Percentiles rank a stretch among this genome's conserved stretches.
Evolutionary conservation across 2,888 invertebrate genomes (phyloP).

Genomic region (Rhagonycha lutea): DNA sequence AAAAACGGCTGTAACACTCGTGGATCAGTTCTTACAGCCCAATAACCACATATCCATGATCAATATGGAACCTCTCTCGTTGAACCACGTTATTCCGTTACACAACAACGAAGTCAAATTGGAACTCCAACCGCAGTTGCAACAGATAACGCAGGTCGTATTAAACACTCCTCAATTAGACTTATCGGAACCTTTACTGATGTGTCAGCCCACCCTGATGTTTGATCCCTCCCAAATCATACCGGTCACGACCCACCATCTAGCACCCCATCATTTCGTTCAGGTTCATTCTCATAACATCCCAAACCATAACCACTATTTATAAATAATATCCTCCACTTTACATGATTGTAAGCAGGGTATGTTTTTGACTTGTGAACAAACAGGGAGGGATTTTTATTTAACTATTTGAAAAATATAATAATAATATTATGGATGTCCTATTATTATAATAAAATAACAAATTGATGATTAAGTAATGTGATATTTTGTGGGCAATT

Average conservation of each 20-base stretch:
- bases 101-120: constrained; percentile 42
- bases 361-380: background rate
- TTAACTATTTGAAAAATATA: background rate
- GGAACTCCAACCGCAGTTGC: constrained; percentile 38
- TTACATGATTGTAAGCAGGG: background rate
- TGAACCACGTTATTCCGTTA: constrained; percentile 39
- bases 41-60: constrained; percentile 38
- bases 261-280: constrained; percentile 45
- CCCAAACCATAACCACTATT: constrained; percentile 38
- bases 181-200: constrained; percentile 45
- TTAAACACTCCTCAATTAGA: constrained; percentile 44
- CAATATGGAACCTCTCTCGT: constrained; percentile 38
- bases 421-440: background rate
- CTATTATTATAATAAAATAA: background rate
- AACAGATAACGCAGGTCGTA: constrained; percentile 45
- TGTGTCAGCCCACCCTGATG: constrained; percentile 49
- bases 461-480: background rate
- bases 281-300: constrained; percentile 44
- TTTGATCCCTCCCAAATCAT: constrained; percentile 49
- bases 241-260: constrained; percentile 41
- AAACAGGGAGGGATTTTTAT: background rate
- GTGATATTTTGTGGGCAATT: background rate
- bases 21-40: constrained; percentile 29
- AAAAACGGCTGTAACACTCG: background rate
- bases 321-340: constrained; percentile 7